These are phyloP conservation scores for Lates calcarifer DNA, from an alignment of 2,113 vertebrate genomes.

Conservation along the genomic window DNA sequence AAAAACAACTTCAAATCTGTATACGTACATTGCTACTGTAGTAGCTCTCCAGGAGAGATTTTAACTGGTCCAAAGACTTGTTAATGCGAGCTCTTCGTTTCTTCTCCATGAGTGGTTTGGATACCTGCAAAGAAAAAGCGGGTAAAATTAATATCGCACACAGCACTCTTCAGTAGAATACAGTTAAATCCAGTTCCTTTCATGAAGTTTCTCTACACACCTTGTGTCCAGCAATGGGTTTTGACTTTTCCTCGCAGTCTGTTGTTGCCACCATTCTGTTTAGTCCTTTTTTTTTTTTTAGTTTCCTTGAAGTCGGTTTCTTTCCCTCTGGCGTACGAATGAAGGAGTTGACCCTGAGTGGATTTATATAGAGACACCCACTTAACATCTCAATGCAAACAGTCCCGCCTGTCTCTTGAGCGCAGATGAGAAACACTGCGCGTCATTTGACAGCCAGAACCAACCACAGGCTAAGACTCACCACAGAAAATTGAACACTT, in stretches of 20 bases:
- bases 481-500: not conserved
- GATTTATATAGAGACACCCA: constrained; percentile 82
- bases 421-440: constrained; percentile 61
- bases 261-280: constrained; percentile 81
- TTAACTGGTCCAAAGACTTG: constrained; percentile 89
- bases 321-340: constrained; percentile 46
- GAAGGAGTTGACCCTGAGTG: constrained; percentile 54
- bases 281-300: constrained; percentile 24
- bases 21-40: constrained; percentile 89
- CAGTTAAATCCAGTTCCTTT: not conserved
- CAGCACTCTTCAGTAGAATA: not conserved
- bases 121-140: constrained; percentile 77
- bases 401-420: constrained; percentile 61
- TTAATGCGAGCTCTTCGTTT: constrained; percentile 92
- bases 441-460: constrained; percentile 50
- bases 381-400: constrained; percentile 87
- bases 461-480: constrained; percentile 4
- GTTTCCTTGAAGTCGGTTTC: constrained; percentile 41
- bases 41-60: constrained; percentile 87
- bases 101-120: constrained; percentile 94
- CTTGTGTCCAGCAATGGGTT: constrained; percentile 74
- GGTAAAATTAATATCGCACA: not conserved
- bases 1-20: not conserved
- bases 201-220: constrained; percentile 48
- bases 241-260: constrained; percentile 69